These are phyloP conservation scores for Dryococelus australis DNA, from an alignment of 2,888 invertebrate species.

Conservation along the genomic window DNA sequence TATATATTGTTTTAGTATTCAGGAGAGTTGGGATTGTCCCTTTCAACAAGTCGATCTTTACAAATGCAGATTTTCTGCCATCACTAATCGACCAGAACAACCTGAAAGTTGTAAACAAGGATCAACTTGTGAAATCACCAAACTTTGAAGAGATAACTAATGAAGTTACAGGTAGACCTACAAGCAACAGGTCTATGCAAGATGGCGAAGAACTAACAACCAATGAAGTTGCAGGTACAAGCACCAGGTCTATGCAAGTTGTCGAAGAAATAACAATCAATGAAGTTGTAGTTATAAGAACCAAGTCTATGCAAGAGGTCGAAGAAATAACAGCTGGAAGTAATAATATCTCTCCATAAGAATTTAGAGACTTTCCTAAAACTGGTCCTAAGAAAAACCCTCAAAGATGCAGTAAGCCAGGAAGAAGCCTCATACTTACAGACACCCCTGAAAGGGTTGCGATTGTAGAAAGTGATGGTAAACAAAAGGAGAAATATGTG, in stretches of 20 bases:
- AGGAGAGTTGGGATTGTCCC: neutral
- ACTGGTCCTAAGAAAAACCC: neutral
- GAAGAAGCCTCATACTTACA: neutral
- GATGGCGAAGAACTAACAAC: neutral
- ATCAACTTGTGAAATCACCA: no score
- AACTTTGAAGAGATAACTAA: no score
- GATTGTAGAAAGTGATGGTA: neutral
- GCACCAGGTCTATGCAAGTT: no score
- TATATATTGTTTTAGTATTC: neutral
- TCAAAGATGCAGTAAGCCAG: neutral
- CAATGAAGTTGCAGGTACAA: no score
- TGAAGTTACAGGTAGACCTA: no score
- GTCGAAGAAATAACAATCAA: no score
- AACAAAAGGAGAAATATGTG: neutral
- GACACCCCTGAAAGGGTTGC: neutral
- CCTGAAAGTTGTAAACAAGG: no score
- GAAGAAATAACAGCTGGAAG: no score
- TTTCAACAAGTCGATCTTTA: neutral
- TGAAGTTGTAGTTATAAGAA: no score
- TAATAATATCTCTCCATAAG: neutral
- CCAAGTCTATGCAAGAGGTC: no score
- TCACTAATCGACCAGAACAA: neutral
- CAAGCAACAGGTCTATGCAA: neutral
- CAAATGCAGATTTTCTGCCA: neutral
- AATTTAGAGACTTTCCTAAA: slow-evolving; percentile 8